Evolutionary conservation across 1,140 invertebrate species (phyloP).

Genomic region (Heliconius eleuchia): DNA sequence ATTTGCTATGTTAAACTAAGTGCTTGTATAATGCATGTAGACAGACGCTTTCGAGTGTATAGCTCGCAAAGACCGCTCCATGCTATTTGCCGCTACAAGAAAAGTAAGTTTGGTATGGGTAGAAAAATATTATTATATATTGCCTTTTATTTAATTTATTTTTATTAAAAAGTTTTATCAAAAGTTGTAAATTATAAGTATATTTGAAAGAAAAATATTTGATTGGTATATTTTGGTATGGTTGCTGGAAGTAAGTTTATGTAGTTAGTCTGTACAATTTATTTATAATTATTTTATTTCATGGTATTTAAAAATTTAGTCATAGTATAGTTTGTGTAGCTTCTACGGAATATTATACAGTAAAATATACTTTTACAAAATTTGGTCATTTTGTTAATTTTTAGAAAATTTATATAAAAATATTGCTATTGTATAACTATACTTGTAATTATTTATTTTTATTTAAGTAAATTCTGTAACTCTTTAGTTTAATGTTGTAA

Average conservation of each 20-base stretch:
- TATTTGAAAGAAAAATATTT: not conserved
- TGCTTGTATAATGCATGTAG: conserved; percentile 41
- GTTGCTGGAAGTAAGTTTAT: not conserved
- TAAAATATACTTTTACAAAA: no score
- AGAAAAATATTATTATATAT: no score
- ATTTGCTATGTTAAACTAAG: not conserved
- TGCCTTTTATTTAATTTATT: no score
- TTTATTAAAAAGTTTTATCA: not conserved
- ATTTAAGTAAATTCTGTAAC: not conserved
- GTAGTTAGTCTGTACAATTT: not conserved
- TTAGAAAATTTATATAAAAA: not conserved
- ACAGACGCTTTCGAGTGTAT: conserved; percentile 35
- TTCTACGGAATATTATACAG: no score
- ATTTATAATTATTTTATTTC: no score
- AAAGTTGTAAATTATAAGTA: not conserved
- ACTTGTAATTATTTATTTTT: not conserved
- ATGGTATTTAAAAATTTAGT: no score
- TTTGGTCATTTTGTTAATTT: no score
- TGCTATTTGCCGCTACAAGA: conserved; percentile 3
- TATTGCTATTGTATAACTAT: not conserved
- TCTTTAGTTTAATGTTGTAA: not conserved
- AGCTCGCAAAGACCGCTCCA: conserved; percentile 3
- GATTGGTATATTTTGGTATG: not conserved
- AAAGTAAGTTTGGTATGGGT: conserved; percentile 14
- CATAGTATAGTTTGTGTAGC: no score